A percentile compares a stretch with the other conserved stretches of the same genome.
Evolutionary conservation across 2,113 vertebrate genomes (phyloP).

Genomic region (Menura novaehollandiae): DNA sequence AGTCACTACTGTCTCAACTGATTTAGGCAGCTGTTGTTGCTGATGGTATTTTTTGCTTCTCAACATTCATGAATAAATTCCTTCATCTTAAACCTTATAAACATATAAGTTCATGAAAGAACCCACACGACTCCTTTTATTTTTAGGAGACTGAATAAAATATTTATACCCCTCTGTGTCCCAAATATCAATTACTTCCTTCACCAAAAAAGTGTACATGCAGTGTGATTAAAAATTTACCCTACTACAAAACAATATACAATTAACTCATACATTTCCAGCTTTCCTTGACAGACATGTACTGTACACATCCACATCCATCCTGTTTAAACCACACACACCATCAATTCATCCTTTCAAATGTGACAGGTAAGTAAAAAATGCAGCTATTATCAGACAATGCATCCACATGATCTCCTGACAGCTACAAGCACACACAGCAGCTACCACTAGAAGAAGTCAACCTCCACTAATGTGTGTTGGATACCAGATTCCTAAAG

Average conservation of each 20-base stretch:
- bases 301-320: not conserved
- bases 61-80: conserved; percentile 62
- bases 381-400: conserved; percentile 60
- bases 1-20: conserved; percentile 9
- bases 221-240: conserved; percentile 69
- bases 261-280: conserved; percentile 53
- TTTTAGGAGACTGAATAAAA: conserved; percentile 69
- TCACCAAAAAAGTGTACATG: conserved; percentile 16
- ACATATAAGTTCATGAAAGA: conserved; percentile 55
- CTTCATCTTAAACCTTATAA: conserved; percentile 56
- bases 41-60: conserved; percentile 48
- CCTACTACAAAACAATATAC: conserved; percentile 51
- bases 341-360: conserved; percentile 40
- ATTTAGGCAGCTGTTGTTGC: conserved; percentile 38
- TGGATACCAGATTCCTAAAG: not conserved
- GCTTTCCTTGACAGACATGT: not conserved
- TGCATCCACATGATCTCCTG: conserved; percentile 60
- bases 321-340: conserved; percentile 26
- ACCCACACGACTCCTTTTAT: conserved; percentile 54
- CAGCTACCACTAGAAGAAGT: not conserved
- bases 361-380: conserved; percentile 62
- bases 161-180: conserved; percentile 60
- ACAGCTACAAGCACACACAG: conserved; percentile 45
- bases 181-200: conserved; percentile 66
- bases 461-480: not conserved